These are phyloP conservation scores for Cercopithecus mona DNA, from an alignment of 2,113 vertebrate species.

Conservation along the genomic window DNA sequence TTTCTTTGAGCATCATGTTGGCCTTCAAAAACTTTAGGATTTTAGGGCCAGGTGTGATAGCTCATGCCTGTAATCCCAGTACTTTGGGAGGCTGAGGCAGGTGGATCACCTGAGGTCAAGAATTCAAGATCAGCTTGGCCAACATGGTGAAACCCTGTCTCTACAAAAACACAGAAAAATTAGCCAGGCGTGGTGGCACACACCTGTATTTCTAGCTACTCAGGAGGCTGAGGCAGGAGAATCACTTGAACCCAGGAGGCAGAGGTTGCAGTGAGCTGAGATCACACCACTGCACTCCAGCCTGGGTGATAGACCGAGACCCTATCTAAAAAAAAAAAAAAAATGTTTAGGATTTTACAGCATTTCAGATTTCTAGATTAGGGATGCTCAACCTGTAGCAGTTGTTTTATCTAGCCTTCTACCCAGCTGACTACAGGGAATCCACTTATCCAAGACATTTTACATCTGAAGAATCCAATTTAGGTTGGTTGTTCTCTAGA, in stretches of 20 bases:
- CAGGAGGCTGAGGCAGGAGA: no score
- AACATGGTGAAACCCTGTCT: no score
- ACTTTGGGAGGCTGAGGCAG: no score
- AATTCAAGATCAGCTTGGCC: no score
- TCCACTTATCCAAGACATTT: not conserved
- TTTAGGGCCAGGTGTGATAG: not conserved
- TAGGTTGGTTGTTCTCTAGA: not conserved
- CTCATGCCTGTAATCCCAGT: no score
- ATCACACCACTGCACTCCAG: no score
- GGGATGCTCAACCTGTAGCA: not conserved
- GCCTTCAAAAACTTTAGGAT: not conserved
- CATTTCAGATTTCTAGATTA: not conserved
- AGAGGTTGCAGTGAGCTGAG: no score
- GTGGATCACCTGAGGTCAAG: no score
- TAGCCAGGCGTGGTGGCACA: no score
- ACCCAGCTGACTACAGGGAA: not conserved
- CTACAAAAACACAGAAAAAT: no score
- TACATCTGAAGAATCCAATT: not conserved
- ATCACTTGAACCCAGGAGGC: no score
- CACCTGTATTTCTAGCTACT: no score
- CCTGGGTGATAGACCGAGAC: not conserved
- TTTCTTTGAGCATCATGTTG: not conserved
- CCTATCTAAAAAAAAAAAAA: not conserved
- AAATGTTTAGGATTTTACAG: not conserved
- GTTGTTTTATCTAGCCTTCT: slow-evolving; percentile 3